These are phyloP conservation scores for Rhinogobius similis DNA, from an alignment of 2,113 vertebrate genomes.

Conservation along the genomic window DNA sequence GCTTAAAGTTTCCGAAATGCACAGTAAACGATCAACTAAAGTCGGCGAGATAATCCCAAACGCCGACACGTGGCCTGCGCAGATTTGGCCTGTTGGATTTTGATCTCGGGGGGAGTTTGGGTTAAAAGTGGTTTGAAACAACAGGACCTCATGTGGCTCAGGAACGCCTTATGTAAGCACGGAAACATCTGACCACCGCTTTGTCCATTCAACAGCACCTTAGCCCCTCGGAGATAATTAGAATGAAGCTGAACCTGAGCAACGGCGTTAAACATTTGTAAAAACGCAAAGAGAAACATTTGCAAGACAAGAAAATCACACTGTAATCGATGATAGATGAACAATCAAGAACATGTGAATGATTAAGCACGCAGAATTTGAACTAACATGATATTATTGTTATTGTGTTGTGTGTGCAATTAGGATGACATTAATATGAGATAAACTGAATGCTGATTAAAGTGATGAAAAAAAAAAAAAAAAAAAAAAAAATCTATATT, in stretches of 20 bases:
- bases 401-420: too few species aligned
- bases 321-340: too few species aligned
- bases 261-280: background rate
- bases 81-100: background rate
- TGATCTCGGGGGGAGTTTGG: background rate
- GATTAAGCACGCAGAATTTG: too few species aligned
- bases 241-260: background rate
- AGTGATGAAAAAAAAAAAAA: too few species aligned
- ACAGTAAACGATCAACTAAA: background rate
- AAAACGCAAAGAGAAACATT: too few species aligned
- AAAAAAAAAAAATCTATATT: too few species aligned
- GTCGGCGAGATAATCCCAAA: background rate
- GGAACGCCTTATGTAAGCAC: slow-evolving; percentile 37
- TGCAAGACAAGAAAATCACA: too few species aligned
- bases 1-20: background rate
- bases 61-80: background rate
- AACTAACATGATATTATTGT: too few species aligned
- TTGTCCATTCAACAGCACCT: slow-evolving; percentile 40
- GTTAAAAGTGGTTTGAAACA: slow-evolving; percentile 18
- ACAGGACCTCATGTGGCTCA: slow-evolving; percentile 19
- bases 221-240: background rate
- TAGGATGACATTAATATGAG: too few species aligned
- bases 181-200: slow-evolving; percentile 41
- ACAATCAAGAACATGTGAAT: too few species aligned
- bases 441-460: too few species aligned